Evolutionary conservation across 2,113 vertebrate species (phyloP), one percentile per base, ranked within the genome.

Genomic region (Colinus virginianus): DNA sequence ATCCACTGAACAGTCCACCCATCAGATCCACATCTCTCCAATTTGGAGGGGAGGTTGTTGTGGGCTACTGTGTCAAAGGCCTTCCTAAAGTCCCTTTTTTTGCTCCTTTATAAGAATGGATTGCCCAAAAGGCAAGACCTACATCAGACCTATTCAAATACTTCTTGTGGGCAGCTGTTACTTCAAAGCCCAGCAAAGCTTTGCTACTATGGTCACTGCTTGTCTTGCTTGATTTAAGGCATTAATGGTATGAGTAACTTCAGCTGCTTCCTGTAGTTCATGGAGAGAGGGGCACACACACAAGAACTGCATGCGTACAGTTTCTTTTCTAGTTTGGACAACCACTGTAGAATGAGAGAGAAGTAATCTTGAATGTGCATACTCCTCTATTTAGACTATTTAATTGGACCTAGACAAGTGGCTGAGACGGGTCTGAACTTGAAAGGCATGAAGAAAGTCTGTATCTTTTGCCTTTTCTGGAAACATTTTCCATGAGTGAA

Each of bases 151-250:
- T 86, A 40, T 93, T 88, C n/a, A 84, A 25, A 87, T 87, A 80
- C 48, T 90, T 69, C 68, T 77, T 28, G 26, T 88, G 62, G 72
- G 69, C 69, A 87, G 40, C 48, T 72, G 72, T 70, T 91, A 36
- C 84, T 93, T 84, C 75, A 84, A 90, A 64, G 40, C 59, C 64
- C 8, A 0, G 77, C 86, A 94, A 84, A 67, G 90, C 78, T 81
- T 94, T 80, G 51, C 93, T 92, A 90, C 91, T 85, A 21, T 36
- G 68, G 75, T 89, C 68, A 70, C 85, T 83, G 82, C 42, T 96
- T 43, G 55, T 93, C 88, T 95, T 2, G 5, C 87, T 87, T 88
- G 68, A 78, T 92, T 89, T 87, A 7, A 93, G 66, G 59, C 83
- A 64, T 95, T 93, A 79, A 36, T 63, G 49, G 61, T 86, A 68